Evolutionary conservation across 2,113 vertebrate genomes (phyloP), one percentile per base, ranked within the genome.

Genomic region (Callipepla squamata): DNA sequence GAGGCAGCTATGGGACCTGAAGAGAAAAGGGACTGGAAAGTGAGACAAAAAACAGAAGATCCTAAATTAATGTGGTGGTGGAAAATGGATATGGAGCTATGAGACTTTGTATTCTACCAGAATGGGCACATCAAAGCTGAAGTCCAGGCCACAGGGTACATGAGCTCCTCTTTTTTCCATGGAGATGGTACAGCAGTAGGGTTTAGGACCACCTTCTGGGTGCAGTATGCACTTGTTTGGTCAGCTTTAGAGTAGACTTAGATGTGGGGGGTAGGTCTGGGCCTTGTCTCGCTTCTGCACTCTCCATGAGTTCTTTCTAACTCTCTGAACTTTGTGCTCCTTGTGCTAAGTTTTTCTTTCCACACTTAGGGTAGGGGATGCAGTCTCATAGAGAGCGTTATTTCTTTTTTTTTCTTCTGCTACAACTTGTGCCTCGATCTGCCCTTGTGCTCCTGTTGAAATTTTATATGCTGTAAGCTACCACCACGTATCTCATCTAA

Each of bases 181-280:
- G 53, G 59, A 93, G 97, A 96, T 3, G 97, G 90, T 96, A 98
- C 2, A 98, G 99, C 47, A 98, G 98, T 48, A 98, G 98, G 90
- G 97, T 99, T 6, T 98, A 98, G 48, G 95, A 98, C 12, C 97
- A 95, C 3, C 97, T 98, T 4, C 96, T 99, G 61, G 99, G 99
- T 3, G 98, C 98, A 0, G 97, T 99, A n/a, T 98, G 97, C 89
- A 99, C 98, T 0, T 98, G 98, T 48, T 98, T 98, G 68, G 84
- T 99, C 85, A 98, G 98, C 96, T 99, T 98, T 75, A 99, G 99
- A 80, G 98, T 98, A 92, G 98, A 99, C 89, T 92, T 99, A 97
- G 99, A 99, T 2, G 95, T 99, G 48, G 93, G 95, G 92, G 98
- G 99, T 99, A 97, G 44, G 83, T 90, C 50, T n/a, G 34, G 57